phyloP scores from a whole-genome alignment of 92 coral and sea anemone genomes.

The Heteractis magnifica region DNA sequence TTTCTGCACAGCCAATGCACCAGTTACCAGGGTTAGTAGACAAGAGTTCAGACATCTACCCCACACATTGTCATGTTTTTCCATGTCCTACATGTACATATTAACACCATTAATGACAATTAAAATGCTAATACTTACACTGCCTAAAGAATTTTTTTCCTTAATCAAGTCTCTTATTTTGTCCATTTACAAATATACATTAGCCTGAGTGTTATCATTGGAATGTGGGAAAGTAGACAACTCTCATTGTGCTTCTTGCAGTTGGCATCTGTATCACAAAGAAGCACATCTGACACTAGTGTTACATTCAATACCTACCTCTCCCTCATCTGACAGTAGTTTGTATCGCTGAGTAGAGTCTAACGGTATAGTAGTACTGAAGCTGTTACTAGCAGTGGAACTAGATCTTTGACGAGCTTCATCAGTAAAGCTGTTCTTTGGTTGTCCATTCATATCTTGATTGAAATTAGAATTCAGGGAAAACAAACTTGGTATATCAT shows the following conservation, averaged over 20 bases:
- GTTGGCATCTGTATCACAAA: too few relatives aligned
- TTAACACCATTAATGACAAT: background rate
- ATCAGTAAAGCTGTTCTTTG: background rate
- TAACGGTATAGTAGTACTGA: slow-evolving; percentile 73
- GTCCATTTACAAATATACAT: too few relatives aligned
- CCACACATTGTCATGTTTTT: slow-evolving; percentile 91
- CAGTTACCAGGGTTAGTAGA: slow-evolving; percentile 78
- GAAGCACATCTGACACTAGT: too few relatives aligned
- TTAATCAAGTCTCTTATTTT: too few relatives aligned
- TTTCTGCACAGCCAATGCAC: slow-evolving; percentile 72
- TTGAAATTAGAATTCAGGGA: background rate
- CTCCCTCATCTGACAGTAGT: slow-evolving; percentile 72
- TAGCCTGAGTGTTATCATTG: too few relatives aligned
- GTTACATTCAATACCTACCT: slow-evolving; percentile 45
- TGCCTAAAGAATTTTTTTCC: too few relatives aligned
- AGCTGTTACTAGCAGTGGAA: slow-evolving; percentile 35
- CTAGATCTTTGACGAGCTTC: slow-evolving; percentile 15
- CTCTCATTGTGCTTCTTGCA: too few relatives aligned
- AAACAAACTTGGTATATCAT: background rate
- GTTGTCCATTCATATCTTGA: background rate
- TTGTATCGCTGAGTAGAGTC: slow-evolving; percentile 91
- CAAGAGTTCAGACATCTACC: slow-evolving; percentile 88
- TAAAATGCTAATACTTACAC: too few relatives aligned
- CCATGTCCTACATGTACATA: slow-evolving; percentile 62
- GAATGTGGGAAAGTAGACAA: too few relatives aligned